phyloP scores from a whole-genome alignment of 2,888 invertebrate species.

The Aphidoletes aphidimyza region DNA sequence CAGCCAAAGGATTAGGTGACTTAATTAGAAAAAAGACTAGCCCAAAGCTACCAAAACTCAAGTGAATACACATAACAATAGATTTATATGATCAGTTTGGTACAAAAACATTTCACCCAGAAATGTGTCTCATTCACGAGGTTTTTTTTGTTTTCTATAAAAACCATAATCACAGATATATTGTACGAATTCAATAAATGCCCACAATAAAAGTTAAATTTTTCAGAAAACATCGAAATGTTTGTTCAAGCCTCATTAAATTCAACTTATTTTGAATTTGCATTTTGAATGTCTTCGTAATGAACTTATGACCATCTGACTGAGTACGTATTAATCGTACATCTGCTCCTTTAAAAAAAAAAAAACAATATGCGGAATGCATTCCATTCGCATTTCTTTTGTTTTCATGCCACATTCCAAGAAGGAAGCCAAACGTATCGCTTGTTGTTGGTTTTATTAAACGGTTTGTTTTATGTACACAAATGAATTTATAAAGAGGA shows the following conservation, averaged over 20 bases:
- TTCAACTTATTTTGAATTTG: slow-evolving; percentile 10
- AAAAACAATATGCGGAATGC: background rate
- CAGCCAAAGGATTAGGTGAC: background rate
- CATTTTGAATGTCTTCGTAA: background rate
- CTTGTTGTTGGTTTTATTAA: no score
- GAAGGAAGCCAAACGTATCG: background rate
- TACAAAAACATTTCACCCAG: background rate
- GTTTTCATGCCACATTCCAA: slow-evolving; percentile 11
- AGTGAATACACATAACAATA: background rate
- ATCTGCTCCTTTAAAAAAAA: slow-evolving; percentile 21
- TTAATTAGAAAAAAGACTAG: background rate
- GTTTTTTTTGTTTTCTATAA: background rate
- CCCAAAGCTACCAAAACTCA: background rate
- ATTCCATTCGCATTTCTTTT: background rate
- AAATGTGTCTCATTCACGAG: background rate
- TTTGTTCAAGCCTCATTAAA: slow-evolving; percentile 2
- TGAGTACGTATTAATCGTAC: background rate
- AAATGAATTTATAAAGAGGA: no score
- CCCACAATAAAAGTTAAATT: background rate
- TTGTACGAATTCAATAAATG: background rate
- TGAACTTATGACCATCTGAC: background rate
- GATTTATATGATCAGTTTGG: background rate
- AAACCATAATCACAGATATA: background rate
- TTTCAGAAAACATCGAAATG: background rate
- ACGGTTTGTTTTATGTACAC: no score